A percentile compares a stretch with the other conserved stretches of the same genome.
These are phyloP conservation scores for Dufourea novaeangliae DNA, from an alignment of 1,140 invertebrate genomes.

Conservation along the genomic window DNA sequence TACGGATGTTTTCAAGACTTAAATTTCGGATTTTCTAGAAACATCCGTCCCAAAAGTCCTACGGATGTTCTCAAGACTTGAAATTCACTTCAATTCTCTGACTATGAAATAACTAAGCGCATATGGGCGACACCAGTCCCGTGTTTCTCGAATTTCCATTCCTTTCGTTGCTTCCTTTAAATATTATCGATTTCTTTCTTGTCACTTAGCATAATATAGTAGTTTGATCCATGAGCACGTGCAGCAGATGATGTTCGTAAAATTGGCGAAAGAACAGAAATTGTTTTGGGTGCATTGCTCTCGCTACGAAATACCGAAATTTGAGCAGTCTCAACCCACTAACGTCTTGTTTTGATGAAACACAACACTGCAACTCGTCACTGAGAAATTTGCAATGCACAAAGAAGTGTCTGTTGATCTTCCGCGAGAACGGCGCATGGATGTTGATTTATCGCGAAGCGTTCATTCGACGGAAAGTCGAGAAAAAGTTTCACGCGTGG, in stretches of 20 bases:
- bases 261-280: slow-evolving; percentile 38
- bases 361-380: background rate
- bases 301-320: slow-evolving; percentile 14
- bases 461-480: background rate
- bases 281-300: slow-evolving; percentile 18
- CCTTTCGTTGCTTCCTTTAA: background rate
- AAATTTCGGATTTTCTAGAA: too few species aligned
- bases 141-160: slow-evolving; percentile 26
- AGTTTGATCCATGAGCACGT: slow-evolving; percentile 7
- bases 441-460: slow-evolving; percentile 2
- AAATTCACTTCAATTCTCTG: too few species aligned
- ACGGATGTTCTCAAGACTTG: too few species aligned
- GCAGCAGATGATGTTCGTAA: background rate
- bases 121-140: too few species aligned
- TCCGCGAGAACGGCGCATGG: background rate
- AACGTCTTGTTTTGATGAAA: slow-evolving; percentile 23
- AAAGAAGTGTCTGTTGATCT: slow-evolving; percentile 23
- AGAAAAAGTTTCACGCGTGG: background rate
- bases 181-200: slow-evolving; percentile 4
- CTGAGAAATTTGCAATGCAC: slow-evolving; percentile 11
- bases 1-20: too few species aligned
- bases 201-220: slow-evolving; percentile 30
- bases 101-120: too few species aligned
- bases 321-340: slow-evolving; percentile 12
- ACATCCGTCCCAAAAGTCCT: too few species aligned